A percentile compares a stretch with the other conserved stretches of the same genome.
phyloP scores from a whole-genome alignment of 2,888 invertebrate genomes.

The Boloria selene region DNA sequence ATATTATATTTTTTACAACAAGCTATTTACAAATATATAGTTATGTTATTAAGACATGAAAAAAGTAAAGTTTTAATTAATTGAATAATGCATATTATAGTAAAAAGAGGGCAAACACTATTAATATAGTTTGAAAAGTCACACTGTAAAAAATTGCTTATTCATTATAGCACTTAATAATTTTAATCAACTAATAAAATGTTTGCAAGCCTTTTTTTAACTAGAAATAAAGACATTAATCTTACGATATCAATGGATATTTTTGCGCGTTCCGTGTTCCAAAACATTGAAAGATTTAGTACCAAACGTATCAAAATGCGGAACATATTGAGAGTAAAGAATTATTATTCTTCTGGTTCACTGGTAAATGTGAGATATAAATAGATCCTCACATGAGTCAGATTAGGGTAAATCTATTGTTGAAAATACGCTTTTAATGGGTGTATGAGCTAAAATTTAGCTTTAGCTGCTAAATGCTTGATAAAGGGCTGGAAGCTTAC shows the following conservation, averaged over 20 bases:
- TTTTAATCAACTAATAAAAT: not conserved
- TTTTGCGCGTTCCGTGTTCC: slow-evolving; percentile 4
- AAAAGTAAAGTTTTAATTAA: no score
- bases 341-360: slow-evolving; percentile 31
- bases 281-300: slow-evolving; percentile 23
- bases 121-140: no score
- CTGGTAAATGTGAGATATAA: slow-evolving; percentile 26
- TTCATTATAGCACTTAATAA: not conserved
- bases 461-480: no score
- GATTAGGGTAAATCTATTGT: slow-evolving; percentile 17
- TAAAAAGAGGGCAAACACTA: no score
- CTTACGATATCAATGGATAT: slow-evolving; percentile 10
- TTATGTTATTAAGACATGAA: no score
- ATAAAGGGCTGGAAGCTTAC: slow-evolving; percentile 14
- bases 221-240: slow-evolving; percentile 14
- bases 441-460: slow-evolving; percentile 15
- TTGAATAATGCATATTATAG: no score
- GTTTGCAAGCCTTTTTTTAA: not conserved
- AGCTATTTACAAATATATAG: no score
- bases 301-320: slow-evolving; percentile 28
- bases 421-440: slow-evolving; percentile 18
- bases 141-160: not conserved
- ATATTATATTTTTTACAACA: no score
- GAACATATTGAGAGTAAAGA: slow-evolving; percentile 30
- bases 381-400: slow-evolving; percentile 1